Base-by-base conservation (phyloP, 2,888 invertebrate genomes). In the Lepetodrilus schrolli region DNA sequence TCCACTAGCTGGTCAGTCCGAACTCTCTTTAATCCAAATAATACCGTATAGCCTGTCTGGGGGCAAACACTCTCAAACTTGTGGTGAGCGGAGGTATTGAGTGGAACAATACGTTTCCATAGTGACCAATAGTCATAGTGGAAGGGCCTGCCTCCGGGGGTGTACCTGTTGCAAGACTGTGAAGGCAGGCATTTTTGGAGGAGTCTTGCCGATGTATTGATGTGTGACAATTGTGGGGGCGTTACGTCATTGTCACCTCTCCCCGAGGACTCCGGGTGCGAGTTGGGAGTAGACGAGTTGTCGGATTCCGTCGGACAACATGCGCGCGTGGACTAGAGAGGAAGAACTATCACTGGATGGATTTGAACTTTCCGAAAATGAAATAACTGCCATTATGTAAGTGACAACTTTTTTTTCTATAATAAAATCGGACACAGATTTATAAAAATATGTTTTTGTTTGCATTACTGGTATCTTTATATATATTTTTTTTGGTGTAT, bases 361-460 rank as follows among this genome's bases (percentile, higher is more conserved):
- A 58, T 58, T 58, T 30, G 58, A 58, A 58, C 30, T 58, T 13
- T 58, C 58, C 3, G 58, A 58, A 30, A 34, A 34, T 17, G 58
- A 58, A 58, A 58, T 58, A 30, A 30, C 30, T 13, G 58, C 58
- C n/a, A 58, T 58, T 17, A 58, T 58, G 58, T 58, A 58, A 58
- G 58, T 58, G 2, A 1, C 17, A 5, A 1, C 4, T n/a, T 58
- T 30, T 26, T 58, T 30, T 58, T 30, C n/a, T 2, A n/a, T 51
- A 51, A 23, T 23, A 8, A 51, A 23, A 23, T 51, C 10, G 13
- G n/a, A 43, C 43, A 43, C 17, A 4, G 3, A 17, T 43, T 13
- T 43, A 4, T 10, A 8, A 43, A 13, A 43, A 17, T 7, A 43
- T 43, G 43, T 17, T 17, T 43, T 43, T 10, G 1, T 2, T 17